Conservation (phyloP, 2,113 vertebrate genomes). For the Datnioides undecimradiatus region DNA sequence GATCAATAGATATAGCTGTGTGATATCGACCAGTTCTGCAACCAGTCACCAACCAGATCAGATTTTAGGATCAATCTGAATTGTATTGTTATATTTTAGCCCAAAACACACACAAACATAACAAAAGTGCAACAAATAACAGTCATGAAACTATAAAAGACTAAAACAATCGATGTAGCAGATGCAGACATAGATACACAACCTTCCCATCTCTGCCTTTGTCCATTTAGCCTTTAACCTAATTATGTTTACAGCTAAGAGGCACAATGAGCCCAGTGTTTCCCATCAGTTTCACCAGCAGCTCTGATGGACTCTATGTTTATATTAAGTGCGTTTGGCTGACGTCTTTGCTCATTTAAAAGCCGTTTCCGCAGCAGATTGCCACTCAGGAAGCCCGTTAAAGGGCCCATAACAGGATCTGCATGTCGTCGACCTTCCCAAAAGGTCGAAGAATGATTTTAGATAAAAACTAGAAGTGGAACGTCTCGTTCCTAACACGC, state of each 20-base stretch:
- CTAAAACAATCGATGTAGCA: not conserved
- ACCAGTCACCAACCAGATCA: too few relatives aligned
- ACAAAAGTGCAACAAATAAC: too few relatives aligned
- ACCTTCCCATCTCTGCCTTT: not conserved
- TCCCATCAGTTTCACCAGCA: conserved; percentile 8
- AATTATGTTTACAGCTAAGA: not conserved
- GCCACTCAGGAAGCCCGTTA: conserved; percentile 12
- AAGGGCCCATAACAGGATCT: not conserved
- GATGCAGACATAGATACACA: not conserved
- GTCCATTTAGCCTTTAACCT: conserved; percentile 7
- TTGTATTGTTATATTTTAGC: too few relatives aligned
- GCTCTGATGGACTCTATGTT: not conserved
- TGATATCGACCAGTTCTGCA: too few relatives aligned
- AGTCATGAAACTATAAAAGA: not conserved
- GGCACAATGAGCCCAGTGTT: conserved; percentile 1
- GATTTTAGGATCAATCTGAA: too few relatives aligned
- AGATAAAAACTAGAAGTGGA: not conserved
- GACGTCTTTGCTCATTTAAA: conserved; percentile 16
- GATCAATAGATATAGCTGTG: too few relatives aligned
- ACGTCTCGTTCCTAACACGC: not conserved
- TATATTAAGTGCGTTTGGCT: not conserved
- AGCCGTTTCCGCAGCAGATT: not conserved
- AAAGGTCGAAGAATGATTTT: not conserved
- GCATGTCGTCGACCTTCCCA: not conserved
- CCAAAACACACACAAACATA: too few relatives aligned